Base-by-base conservation (phyloP, 1,140 invertebrate genomes). In the Pteromalus puparum region DNA sequence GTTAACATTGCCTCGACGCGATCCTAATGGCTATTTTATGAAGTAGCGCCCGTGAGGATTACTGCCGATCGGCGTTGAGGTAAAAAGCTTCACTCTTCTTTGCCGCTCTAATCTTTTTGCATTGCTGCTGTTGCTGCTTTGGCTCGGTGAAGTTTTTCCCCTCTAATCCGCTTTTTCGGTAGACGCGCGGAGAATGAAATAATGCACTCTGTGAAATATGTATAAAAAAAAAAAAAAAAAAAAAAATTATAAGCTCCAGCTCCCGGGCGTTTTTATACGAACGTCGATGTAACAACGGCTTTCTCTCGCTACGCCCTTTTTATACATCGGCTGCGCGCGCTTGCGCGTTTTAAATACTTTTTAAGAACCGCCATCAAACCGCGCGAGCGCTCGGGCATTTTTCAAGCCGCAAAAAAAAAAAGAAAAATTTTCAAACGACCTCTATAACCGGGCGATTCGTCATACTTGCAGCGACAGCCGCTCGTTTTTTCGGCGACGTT, bases 1-100 rank as follows among this genome's bases (percentile, higher is more conserved):
- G 74, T 83, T 78, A 78, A 78, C 75, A 73, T 73, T 65, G 26
- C 75, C 15, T 42, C 30, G 65, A 83, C 82, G 42, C 24, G 6
- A 34, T 67, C 74, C 74, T 83, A 83, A 83, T 77, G 82, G 65
- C 65, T 78, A 34, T 83, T 83, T 83, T 77, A 83, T 78, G 65
- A 77, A 26, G 26, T 48, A 48, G 46, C 15, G 42, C 42, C 1
- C 42, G 42, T 10, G 10, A 53, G 4, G 15, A 18, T 53, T 18
- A 53, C 13, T 13, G 4, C 1, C 48, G 15, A 18, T 53, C 15
- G 48, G 1, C 53, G 21, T 61, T n/a, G 53, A 10, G 10, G 18
- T 34, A 61, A 61, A 61, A 61, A 61, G 53, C 53, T 61, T 15
- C 21, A 1, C 53, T 18, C 53, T 53, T 53, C 48, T 53, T 53